phyloP scores from a whole-genome alignment of 2,113 vertebrate species.

The Crotalus viridis region DNA sequence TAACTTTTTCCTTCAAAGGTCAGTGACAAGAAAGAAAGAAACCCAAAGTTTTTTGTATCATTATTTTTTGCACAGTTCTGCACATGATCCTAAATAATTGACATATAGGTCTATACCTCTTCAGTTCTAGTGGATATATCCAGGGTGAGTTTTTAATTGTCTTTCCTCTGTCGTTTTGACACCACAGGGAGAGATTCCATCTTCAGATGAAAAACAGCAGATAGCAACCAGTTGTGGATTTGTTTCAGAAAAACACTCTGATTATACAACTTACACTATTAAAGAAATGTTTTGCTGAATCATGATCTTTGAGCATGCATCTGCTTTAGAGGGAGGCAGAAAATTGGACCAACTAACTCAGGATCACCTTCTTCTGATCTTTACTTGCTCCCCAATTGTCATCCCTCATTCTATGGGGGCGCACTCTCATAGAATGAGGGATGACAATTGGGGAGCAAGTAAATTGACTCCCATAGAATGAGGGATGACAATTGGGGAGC shows the following conservation, averaged over 20 bases:
- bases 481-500: too few species aligned
- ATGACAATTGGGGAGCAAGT: too few species aligned
- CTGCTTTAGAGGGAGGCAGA: not conserved
- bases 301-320: not conserved
- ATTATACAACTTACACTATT: not conserved
- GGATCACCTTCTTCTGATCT: not conserved
- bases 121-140: conserved; percentile 24
- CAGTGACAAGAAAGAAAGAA: conserved; percentile 54
- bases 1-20: conserved; percentile 64
- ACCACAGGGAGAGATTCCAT: not conserved
- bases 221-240: not conserved
- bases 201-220: conserved; percentile 2
- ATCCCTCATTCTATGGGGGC: too few species aligned
- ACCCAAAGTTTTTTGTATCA: conserved; percentile 61
- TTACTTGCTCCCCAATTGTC: too few species aligned
- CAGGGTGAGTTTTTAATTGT: conserved; percentile 27
- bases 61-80: conserved; percentile 50
- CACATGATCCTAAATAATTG: conserved; percentile 44
- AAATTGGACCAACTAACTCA: not conserved
- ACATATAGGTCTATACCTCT: not conserved
- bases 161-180: conserved; percentile 14
- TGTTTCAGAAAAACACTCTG: conserved; percentile 13
- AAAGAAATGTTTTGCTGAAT: not conserved
- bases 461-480: too few species aligned
- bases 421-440: too few species aligned